Base-by-base conservation (phyloP, 2,113 vertebrate genomes). In the Zootoca vivipara region DNA sequence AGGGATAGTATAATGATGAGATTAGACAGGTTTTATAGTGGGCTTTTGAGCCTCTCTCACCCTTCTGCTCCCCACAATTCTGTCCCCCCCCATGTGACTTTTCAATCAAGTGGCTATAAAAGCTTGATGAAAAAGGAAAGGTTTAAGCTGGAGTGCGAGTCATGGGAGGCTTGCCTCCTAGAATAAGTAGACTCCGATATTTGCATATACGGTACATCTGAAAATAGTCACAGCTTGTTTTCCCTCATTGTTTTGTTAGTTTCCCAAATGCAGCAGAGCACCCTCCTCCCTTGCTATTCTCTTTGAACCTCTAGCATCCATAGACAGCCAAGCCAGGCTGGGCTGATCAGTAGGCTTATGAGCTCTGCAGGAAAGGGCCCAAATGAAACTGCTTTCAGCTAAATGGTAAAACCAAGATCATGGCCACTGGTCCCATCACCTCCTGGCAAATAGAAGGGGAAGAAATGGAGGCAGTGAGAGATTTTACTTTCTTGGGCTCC, bases 151-250 rank as follows among this genome's bases (percentile, higher is more conserved):
- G 26, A 70, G 12, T 35, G 33, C 33, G 33, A 78, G n/a, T 67
- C 15, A 28, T 20, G 3, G 58, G 58, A 62, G 58, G 13, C 58
- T 62, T 46, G 24, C 42, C 12, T 73, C n/a, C 75, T 38, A 24
- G n/a, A 78, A 78, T 56, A 82, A 38, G 42, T 80, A 83, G 62
- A 20, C 15, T 30, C 20, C 28, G 15, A 16, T 40, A 35, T 42
- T 40, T 30, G 38, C 26, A 20, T 65, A 13, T 1, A 0, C n/a
- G n/a, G n/a, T n/a, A n/a, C 15, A 22, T n/a, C 7, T 7, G 3
- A 78, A 89, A 38, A 0, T 2, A 1, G 24, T n/a, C 35, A 13
- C 4, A 88, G 22, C 0, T 7, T 0, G 15, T 0, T 90, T 92
- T 91, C 40, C 26, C 18, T 22, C 4, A 26, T n/a, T 67, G 13